Evolutionary conservation across 2,888 invertebrate genomes (phyloP).

Genomic region (Oscheius myriophilus): DNA sequence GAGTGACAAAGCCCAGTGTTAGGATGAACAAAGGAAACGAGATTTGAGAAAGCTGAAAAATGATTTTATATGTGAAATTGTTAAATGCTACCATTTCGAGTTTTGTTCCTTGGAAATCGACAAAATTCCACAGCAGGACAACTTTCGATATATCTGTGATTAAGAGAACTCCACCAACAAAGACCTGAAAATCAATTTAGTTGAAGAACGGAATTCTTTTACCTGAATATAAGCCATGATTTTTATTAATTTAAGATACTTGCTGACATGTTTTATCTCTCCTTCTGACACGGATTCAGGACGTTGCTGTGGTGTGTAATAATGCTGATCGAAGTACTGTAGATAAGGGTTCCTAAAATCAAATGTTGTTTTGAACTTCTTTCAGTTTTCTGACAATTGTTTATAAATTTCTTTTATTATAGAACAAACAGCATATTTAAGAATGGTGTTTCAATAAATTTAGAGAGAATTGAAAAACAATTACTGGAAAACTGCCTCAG

Average conservation of each 20-base stretch:
- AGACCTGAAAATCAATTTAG: conserved; percentile 37
- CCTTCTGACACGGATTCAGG: conserved; percentile 2
- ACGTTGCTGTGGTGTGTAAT: neutral
- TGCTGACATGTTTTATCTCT: conserved; percentile 6
- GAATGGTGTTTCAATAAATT: no score
- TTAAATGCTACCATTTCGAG: conserved; percentile 41
- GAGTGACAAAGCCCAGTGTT: conserved; percentile 41
- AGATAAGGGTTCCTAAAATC: conserved; percentile 10
- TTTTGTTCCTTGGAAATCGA: conserved; percentile 45
- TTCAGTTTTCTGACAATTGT: no score
- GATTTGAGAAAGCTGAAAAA: conserved; percentile 38
- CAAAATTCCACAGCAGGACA: conserved; percentile 50
- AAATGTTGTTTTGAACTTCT: no score
- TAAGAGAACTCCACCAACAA: conserved; percentile 49
- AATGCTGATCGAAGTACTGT: conserved; percentile 11
- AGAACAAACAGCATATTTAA: no score
- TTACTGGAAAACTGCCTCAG: no score
- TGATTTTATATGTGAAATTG: neutral
- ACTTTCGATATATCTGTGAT: conserved; percentile 50
- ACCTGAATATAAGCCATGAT: conserved; percentile 21
- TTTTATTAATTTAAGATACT: conserved; percentile 13
- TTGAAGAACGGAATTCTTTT: neutral
- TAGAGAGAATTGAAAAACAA: no score
- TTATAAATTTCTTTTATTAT: no score
- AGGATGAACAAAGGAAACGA: conserved; percentile 47